A percentile compares a stretch with the other conserved stretches of the same genome.
Conservation (phyloP, 2,888 invertebrate species). For the Scelioninae gen. 1 region DNA sequence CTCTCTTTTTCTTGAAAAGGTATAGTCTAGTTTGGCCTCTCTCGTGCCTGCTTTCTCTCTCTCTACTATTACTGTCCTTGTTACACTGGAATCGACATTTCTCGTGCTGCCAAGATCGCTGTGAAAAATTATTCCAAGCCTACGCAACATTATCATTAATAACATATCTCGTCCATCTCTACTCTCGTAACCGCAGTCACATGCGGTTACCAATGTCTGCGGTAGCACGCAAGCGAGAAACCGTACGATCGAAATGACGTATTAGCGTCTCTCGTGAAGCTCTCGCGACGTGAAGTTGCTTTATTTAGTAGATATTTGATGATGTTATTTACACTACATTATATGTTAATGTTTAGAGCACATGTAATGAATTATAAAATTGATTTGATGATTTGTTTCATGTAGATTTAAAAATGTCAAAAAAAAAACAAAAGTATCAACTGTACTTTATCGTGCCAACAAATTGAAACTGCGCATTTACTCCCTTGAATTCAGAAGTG, state of each 20-base stretch:
- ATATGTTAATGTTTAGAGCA: no score
- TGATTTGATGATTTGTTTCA: no score
- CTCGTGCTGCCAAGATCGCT: slow-evolving; percentile 60
- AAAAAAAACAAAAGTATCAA: no score
- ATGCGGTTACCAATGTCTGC: slow-evolving; percentile 67
- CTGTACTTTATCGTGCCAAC: no score
- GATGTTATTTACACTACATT: slow-evolving; percentile 59
- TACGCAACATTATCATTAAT: slow-evolving; percentile 72
- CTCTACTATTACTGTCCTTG: slow-evolving; percentile 39
- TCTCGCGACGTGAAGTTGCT: slow-evolving; percentile 36
- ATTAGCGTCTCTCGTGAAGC: slow-evolving; percentile 60
- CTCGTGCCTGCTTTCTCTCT: neutral
- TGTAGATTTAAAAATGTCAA: no score
- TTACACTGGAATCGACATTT: slow-evolving; percentile 63
- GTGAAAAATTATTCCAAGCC: slow-evolving; percentile 70
- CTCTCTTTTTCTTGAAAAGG: slow-evolving; percentile 11
- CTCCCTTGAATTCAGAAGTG: no score
- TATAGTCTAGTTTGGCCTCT: neutral
- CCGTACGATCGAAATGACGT: slow-evolving; percentile 69
- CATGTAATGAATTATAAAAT: no score
- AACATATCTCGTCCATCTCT: slow-evolving; percentile 72
- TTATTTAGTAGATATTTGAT: slow-evolving; percentile 49
- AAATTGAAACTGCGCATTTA: no score
- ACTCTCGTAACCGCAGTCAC: slow-evolving; percentile 66
- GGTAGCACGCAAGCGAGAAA: slow-evolving; percentile 67